Evolutionary conservation across 1,140 invertebrate species (phyloP).

Genomic region (Harpegnathos saltator): DNA sequence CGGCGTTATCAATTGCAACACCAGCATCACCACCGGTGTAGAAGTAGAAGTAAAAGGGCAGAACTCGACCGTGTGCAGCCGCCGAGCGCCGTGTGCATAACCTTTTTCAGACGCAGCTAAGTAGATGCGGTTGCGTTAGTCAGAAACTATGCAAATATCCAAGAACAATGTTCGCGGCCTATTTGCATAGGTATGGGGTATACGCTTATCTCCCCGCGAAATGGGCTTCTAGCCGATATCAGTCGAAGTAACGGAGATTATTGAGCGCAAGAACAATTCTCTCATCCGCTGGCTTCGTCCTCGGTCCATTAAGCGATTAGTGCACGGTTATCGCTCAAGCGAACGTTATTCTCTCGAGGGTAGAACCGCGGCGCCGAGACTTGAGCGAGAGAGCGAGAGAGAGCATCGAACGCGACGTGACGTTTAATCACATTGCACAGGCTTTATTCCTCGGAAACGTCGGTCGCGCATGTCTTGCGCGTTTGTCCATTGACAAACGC

Average conservation of each 20-base stretch:
- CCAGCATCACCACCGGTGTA: not conserved
- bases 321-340: not conserved
- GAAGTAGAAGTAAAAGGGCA: conserved; percentile 41
- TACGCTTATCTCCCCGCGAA: conserved; percentile 28
- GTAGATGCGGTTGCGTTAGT: conserved; percentile 45
- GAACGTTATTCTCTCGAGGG: not conserved
- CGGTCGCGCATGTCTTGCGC: not conserved
- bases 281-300: not conserved
- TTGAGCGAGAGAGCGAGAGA: too few relatives aligned
- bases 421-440: conserved; percentile 19
- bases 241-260: conserved; percentile 18
- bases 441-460: not conserved
- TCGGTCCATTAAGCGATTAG: conserved; percentile 29
- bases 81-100: conserved; percentile 25
- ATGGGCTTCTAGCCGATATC: not conserved
- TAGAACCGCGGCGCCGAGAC: not conserved
- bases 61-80: not conserved
- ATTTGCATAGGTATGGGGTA: conserved; percentile 46
- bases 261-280: conserved; percentile 6
- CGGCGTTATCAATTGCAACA: conserved; percentile 40
- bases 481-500: not conserved
- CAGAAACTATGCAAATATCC: conserved; percentile 51
- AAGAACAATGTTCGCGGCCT: conserved; percentile 46
- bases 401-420: not conserved
- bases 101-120: conserved; percentile 33